Base-by-base conservation (phyloP, 1,140 invertebrate genomes). In the Drosophila kikkawai region DNA sequence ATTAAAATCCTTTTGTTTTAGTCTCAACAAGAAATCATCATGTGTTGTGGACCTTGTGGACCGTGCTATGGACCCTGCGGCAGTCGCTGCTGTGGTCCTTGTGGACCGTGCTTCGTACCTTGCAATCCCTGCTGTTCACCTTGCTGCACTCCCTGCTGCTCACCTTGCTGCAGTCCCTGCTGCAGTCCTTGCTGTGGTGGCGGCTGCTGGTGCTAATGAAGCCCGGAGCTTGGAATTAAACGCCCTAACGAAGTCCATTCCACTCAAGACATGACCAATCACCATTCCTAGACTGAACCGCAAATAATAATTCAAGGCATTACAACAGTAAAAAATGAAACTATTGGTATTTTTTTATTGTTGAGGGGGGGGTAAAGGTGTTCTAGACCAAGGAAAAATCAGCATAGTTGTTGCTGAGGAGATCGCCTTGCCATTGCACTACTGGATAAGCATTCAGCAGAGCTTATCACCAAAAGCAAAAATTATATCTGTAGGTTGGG, bases 1-100 rank as follows among this genome's bases (percentile, higher is more conserved):
- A 22, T 32, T 7, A n/a, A 19, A 8, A 34, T 17, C 53, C 42
- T 26, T 63, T 17, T 9, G 9, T 13, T 41, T 45, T 69, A 29
- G 80, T n/a, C 42, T 51, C 32, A 8, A 45, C 12, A 12, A 42
- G 37, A 37, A 69, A 42, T 45, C 57, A 66, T 67, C 56, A 78
- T 82, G 45, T 75, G 65, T 11, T 48, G 56, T 34, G 57, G 58
- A 51, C 45, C 45, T 29, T 44, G 74, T 36, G 68, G 60, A 36
- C 29, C 74, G 11, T 74, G 79, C 37, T 79, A 57, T 22, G 66
- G 53, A 3, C 58, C 63, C 1, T 79, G 69, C 19, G 77, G 71
- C 19, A 71, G 71, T 13, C 56, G 47, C 11, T 48, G 66, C 36
- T 55, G 71, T 12, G 56, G 17, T 3, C 48, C 64, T 6, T 60